Evolutionary conservation across 2,113 vertebrate species (phyloP).

Genomic region (Okapia johnstoni): DNA sequence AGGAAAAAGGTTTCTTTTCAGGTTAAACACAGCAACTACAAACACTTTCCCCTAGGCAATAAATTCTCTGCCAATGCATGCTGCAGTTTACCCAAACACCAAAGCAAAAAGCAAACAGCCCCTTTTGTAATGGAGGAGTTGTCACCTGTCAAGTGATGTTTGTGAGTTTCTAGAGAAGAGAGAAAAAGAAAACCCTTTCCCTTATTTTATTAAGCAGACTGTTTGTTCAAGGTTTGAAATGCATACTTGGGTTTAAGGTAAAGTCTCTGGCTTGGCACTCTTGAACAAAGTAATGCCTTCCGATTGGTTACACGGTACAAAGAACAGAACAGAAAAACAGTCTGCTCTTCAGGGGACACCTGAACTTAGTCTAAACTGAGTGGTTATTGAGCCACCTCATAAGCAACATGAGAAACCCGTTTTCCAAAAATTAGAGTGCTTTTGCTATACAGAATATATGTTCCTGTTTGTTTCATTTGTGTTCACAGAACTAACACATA

Average conservation of each 20-base stretch:
- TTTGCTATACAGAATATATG: neutral
- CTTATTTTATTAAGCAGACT: slow-evolving; percentile 75
- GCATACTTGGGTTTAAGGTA: slow-evolving; percentile 74
- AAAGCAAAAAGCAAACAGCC: slow-evolving; percentile 83
- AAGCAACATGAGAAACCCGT: neutral
- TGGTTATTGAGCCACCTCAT: neutral
- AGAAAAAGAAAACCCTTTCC: slow-evolving; percentile 74
- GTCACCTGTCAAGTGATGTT: slow-evolving; percentile 82
- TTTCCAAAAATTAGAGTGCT: neutral
- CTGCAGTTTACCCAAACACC: slow-evolving; percentile 77
- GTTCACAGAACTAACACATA: neutral
- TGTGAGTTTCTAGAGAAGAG: slow-evolving; percentile 80
- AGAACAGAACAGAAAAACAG: slow-evolving; percentile 15
- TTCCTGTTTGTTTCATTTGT: neutral
- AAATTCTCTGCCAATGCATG: slow-evolving; percentile 79
- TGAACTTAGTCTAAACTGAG: neutral
- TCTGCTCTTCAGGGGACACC: neutral
- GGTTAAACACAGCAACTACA: slow-evolving; percentile 85
- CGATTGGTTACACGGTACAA: slow-evolving; percentile 52
- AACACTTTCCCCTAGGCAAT: slow-evolving; percentile 87
- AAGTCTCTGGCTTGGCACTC: slow-evolving; percentile 56
- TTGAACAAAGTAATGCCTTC: slow-evolving; percentile 48
- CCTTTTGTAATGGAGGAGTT: slow-evolving; percentile 77
- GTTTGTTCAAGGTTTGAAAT: slow-evolving; percentile 82
- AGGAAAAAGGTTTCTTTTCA: slow-evolving; percentile 87